Evolutionary conservation across 2,888 invertebrate genomes (phyloP).

Genomic region (Hemithea aestivaria): DNA sequence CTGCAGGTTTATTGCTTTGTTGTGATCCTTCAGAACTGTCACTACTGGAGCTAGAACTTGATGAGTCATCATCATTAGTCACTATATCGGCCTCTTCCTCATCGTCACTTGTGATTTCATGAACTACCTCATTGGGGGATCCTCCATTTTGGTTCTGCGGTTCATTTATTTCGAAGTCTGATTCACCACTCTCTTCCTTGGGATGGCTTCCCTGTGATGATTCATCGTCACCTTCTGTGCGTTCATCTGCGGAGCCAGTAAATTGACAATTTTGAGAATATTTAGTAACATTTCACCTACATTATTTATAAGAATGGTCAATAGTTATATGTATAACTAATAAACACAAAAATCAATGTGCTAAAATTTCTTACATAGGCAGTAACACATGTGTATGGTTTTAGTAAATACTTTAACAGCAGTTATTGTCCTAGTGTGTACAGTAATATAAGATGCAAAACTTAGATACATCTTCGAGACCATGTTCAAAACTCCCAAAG

Average conservation of each 20-base stretch:
- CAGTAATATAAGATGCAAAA: no score
- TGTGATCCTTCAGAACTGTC: constrained; percentile 80
- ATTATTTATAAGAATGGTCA: constrained; percentile 1
- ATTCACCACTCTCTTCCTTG: constrained; percentile 69
- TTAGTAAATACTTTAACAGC: no score
- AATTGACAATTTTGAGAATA: constrained; percentile 28
- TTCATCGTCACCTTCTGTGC: constrained; percentile 73
- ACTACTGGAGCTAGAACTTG: constrained; percentile 78
- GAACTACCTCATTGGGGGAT: constrained; percentile 66
- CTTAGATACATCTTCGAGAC: no score
- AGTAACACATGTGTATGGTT: no score
- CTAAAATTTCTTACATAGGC: no score
- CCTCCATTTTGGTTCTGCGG: constrained; percentile 67
- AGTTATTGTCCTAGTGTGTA: no score
- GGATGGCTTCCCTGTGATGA: constrained; percentile 73
- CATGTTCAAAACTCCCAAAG: no score
- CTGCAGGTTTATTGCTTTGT: constrained; percentile 62
- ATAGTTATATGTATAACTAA: no score
- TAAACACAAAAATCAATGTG: no score
- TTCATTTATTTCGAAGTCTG: constrained; percentile 58
- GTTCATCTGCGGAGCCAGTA: constrained; percentile 57
- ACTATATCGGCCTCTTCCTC: constrained; percentile 74
- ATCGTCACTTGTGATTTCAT: constrained; percentile 78
- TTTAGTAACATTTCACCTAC: constrained; percentile 10
- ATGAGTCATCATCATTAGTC: constrained; percentile 73